Conservation (phyloP, 2,888 invertebrate species). For the Notodonta dromedarius region DNA sequence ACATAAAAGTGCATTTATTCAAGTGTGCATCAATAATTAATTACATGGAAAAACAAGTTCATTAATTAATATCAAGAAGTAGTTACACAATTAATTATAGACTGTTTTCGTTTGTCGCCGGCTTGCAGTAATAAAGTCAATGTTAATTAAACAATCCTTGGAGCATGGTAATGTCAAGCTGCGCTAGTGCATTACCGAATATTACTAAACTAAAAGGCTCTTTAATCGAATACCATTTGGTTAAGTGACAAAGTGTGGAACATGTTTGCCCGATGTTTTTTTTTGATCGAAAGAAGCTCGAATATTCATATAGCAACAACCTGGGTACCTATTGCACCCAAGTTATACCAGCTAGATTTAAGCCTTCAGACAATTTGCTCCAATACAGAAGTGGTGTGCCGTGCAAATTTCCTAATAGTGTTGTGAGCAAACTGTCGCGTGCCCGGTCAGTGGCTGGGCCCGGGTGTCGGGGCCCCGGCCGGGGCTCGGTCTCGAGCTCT, state of each 20-base stretch:
- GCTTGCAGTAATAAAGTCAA: background rate
- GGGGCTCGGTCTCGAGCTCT: background rate
- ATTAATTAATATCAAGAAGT: slow-evolving; percentile 2
- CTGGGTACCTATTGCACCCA: no score
- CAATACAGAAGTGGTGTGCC: background rate
- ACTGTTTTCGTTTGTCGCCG: background rate
- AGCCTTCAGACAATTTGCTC: background rate
- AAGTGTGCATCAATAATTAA: background rate
- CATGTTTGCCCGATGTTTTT: no score
- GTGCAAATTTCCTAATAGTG: slow-evolving; percentile 2
- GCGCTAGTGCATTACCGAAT: background rate
- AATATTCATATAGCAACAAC: no score
- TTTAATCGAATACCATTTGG: no score
- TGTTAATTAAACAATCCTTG: background rate
- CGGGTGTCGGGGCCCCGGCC: background rate
- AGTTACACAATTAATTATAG: background rate
- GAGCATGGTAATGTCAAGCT: background rate
- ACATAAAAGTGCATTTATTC: background rate
- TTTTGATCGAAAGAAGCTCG: no score
- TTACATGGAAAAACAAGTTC: slow-evolving; percentile 3
- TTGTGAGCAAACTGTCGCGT: background rate
- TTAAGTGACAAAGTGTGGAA: no score
- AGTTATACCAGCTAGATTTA: background rate
- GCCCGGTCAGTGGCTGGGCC: background rate
- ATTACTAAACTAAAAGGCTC: no score